A percentile compares a stretch with the other conserved stretches of the same genome.
Evolutionary conservation across 2,797 vertebrate species (phyloP).

Genomic region (Carapus acus): DNA sequence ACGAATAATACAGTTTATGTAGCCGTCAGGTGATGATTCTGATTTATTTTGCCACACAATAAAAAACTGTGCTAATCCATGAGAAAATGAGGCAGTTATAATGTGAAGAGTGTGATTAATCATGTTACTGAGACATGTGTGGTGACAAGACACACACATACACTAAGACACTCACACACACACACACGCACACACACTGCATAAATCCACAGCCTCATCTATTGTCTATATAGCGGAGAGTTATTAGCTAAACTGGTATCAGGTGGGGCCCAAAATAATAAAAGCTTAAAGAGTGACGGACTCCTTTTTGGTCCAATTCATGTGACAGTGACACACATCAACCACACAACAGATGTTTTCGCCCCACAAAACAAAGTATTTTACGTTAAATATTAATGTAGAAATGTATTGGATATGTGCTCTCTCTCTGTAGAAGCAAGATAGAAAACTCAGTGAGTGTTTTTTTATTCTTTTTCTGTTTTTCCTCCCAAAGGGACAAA

Average conservation of each 20-base stretch:
- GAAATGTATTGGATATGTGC: background rate
- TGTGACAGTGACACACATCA: conserved; percentile 7
- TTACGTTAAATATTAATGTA: background rate
- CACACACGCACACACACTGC: conserved; percentile 43
- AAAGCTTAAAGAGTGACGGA: conserved; percentile 9
- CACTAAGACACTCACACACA: conserved; percentile 37
- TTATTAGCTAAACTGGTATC: conserved; percentile 37
- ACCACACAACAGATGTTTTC: too few species aligned
- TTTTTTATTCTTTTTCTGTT: background rate
- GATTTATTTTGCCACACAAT: conserved; percentile 53
- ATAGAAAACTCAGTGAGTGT: background rate
- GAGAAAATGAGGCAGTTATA: conserved; percentile 57
- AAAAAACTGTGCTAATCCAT: conserved; percentile 55
- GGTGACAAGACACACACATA: conserved; percentile 28
- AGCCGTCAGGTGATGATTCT: conserved; percentile 32
- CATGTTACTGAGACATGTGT: conserved; percentile 53
- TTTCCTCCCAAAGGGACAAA: conserved; percentile 1
- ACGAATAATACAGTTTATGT: conserved; percentile 40
- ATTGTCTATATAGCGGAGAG: conserved; percentile 40
- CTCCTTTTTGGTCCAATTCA: conserved; percentile 24
- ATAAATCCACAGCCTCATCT: conserved; percentile 57
- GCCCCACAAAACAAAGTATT: background rate
- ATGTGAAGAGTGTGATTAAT: conserved; percentile 63
- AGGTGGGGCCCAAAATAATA: conserved; percentile 28
- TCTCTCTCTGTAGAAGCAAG: background rate